Evolutionary conservation across 2,888 invertebrate species (phyloP).

Genomic region (Lasioglossum oenotherae): DNA sequence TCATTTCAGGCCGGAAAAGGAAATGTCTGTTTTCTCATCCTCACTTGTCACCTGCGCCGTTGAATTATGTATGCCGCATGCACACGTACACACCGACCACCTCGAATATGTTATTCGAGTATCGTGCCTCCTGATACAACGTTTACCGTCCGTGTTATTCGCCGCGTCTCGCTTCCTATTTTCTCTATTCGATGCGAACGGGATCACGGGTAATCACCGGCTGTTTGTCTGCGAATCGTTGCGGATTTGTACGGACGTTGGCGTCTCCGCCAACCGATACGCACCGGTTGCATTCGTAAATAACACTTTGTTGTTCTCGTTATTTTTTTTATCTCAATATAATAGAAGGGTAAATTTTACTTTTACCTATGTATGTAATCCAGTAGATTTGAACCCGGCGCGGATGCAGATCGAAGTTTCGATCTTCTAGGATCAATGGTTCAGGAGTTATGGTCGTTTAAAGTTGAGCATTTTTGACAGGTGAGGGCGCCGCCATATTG

Average conservation of each 20-base stretch:
- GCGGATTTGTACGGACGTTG: not conserved
- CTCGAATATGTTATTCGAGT: slow-evolving; percentile 62
- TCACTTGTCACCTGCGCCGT: slow-evolving; percentile 69
- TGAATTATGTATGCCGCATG: slow-evolving; percentile 73
- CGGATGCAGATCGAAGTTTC: no score
- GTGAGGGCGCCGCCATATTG: no score
- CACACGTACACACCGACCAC: slow-evolving; percentile 36
- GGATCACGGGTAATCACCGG: slow-evolving; percentile 31
- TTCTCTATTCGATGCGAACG: slow-evolving; percentile 22
- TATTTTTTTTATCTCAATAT: no score
- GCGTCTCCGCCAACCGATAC: not conserved
- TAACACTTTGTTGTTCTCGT: not conserved
- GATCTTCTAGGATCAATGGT: no score
- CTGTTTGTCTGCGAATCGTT: slow-evolving; percentile 31
- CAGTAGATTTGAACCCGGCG: no score
- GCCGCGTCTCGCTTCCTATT: slow-evolving; percentile 32
- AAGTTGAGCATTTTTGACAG: no score
- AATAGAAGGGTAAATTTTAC: no score
- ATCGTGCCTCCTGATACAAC: slow-evolving; percentile 55
- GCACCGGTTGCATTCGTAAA: not conserved
- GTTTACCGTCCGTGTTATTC: slow-evolving; percentile 60
- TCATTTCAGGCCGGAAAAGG: slow-evolving; percentile 74
- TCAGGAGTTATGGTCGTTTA: no score
- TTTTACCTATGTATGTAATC: no score
- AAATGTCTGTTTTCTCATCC: slow-evolving; percentile 76